Percentiles rank a stretch among this genome's conserved stretches.
Conservation (phyloP, 2,888 invertebrate species). For the Cremastinae sp. region DNA sequence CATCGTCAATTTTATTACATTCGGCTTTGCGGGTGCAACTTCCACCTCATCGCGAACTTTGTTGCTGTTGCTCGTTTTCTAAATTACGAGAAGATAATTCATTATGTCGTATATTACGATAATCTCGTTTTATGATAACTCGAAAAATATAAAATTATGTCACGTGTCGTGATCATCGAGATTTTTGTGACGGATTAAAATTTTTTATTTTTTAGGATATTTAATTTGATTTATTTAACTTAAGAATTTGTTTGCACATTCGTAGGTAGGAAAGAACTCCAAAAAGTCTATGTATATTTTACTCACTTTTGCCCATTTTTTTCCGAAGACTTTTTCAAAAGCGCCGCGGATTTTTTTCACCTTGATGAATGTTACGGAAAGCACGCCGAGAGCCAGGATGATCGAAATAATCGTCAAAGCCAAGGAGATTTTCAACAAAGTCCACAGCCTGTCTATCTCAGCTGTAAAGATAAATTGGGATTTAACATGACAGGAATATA, state of each 20-base stretch:
- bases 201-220: not conserved
- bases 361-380: slow-evolving; percentile 64
- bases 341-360: slow-evolving; percentile 67
- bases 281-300: not conserved
- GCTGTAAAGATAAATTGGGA: slow-evolving; percentile 67
- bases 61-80: slow-evolving; percentile 68
- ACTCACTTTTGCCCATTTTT: slow-evolving; percentile 70
- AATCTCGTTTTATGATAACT: too few species aligned
- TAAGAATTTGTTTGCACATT: too few species aligned
- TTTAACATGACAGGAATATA: too few species aligned
- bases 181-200: too few species aligned
- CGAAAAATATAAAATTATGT: too few species aligned
- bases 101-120: not conserved
- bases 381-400: slow-evolving; percentile 62
- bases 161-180: too few species aligned
- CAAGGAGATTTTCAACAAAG: slow-evolving; percentile 64
- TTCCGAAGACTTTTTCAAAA: slow-evolving; percentile 65
- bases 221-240: too few species aligned
- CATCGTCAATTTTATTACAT: slow-evolving; percentile 73
- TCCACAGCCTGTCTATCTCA: slow-evolving; percentile 64
- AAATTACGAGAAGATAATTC: slow-evolving; percentile 7
- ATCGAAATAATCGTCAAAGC: slow-evolving; percentile 64
- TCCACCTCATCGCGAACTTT: slow-evolving; percentile 72
- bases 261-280: too few species aligned
- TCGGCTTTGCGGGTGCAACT: slow-evolving; percentile 63